Conservation (phyloP, 2,888 invertebrate species). For the Ernsta delagoae region DNA sequence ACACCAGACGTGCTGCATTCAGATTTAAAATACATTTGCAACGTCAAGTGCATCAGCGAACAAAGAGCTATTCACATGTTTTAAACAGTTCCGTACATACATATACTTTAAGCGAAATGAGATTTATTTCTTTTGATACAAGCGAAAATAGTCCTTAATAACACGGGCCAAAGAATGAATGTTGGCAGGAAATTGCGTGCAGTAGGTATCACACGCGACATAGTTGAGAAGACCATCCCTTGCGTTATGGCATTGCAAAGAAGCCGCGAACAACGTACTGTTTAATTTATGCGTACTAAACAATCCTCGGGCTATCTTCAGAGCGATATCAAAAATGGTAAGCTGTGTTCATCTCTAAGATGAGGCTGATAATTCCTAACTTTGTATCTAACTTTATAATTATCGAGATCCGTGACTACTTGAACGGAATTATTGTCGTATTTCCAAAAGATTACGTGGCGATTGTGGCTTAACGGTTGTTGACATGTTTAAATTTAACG, state of each 20-base stretch:
- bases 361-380: constrained; percentile 24
- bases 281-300: constrained; percentile 46
- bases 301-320: constrained; percentile 42
- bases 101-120: constrained; percentile 16
- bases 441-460: background rate
- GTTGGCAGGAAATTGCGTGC: constrained; percentile 22
- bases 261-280: constrained; percentile 34
- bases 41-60: constrained; percentile 40
- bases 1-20: constrained; percentile 34
- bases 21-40: constrained; percentile 38
- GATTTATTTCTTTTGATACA: constrained; percentile 23
- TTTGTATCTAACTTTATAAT: constrained; percentile 7
- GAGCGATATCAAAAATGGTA: constrained; percentile 41
- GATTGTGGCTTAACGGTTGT: no score
- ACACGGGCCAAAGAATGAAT: constrained; percentile 11
- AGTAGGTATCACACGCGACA: background rate
- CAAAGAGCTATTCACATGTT: constrained; percentile 46
- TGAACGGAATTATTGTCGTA: background rate
- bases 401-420: constrained; percentile 10
- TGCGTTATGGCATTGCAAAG: constrained; percentile 45
- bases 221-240: constrained; percentile 31
- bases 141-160: constrained; percentile 15
- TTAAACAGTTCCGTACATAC: constrained; percentile 22
- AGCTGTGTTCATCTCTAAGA: constrained; percentile 30
- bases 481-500: no score